These are phyloP conservation scores for Tenodera sinensis DNA, from an alignment of 2,888 invertebrate genomes.

Conservation along the genomic window DNA sequence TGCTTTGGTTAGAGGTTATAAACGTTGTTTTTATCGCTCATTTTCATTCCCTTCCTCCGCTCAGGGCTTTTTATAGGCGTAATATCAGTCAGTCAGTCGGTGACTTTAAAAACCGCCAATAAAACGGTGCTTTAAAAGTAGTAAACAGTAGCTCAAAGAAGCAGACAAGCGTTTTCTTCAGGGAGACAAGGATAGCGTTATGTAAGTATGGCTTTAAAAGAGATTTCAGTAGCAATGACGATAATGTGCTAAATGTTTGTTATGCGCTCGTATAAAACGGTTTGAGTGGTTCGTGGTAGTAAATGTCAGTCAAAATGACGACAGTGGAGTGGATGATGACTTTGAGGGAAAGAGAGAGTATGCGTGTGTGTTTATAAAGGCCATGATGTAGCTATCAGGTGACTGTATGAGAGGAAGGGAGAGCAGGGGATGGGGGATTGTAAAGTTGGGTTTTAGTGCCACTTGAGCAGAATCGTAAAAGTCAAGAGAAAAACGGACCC, in stretches of 20 bases:
- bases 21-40: not conserved
- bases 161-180: not conserved
- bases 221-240: not conserved
- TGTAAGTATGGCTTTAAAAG: not conserved
- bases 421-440: not conserved
- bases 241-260: constrained; percentile 22
- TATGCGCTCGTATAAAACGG: not conserved
- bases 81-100: constrained; percentile 15
- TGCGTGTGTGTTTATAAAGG: not conserved
- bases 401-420: not conserved
- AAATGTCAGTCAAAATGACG: constrained; percentile 22
- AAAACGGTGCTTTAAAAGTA: constrained; percentile 19
- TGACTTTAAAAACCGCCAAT: constrained; percentile 1
- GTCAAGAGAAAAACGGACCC: constrained; percentile 11
- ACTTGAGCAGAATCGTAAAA: constrained; percentile 15
- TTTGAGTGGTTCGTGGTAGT: constrained; percentile 10
- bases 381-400: constrained; percentile 1
- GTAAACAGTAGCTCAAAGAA: constrained; percentile 8
- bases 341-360: not conserved
- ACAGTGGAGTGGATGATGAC: not conserved
- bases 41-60: not conserved
- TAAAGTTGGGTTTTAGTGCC: constrained; percentile 13
- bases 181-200: not conserved
- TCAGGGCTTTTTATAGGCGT: constrained; percentile 3
- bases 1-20: not conserved